Evolutionary conservation across 2,797 vertebrate genomes (phyloP).

Genomic region (Loriculus beryllinus): DNA sequence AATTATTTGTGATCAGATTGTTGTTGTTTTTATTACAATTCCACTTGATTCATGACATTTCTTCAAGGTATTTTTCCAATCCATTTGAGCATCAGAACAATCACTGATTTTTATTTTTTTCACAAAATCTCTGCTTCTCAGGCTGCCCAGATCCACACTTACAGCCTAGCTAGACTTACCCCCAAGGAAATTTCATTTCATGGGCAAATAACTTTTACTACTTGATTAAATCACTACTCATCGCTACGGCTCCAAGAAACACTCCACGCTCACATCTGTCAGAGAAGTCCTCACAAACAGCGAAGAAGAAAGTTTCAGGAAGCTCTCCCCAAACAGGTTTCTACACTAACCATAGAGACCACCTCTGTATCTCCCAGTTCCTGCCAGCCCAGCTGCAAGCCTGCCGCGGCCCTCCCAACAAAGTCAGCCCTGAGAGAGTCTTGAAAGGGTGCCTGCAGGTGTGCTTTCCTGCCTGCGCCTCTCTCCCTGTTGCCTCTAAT

Average conservation of each 20-base stretch:
- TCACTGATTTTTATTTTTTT: not conserved
- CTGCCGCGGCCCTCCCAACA: not conserved
- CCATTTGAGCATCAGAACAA: not conserved
- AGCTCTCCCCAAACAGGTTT: conserved; percentile 42
- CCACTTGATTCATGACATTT: not conserved
- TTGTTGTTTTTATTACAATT: not conserved
- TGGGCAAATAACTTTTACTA: not conserved
- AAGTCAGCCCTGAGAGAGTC: not conserved
- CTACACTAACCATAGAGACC: conserved; percentile 48
- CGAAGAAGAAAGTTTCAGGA: conserved; percentile 45
- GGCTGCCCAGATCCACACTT: accelerated
- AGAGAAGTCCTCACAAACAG: not conserved
- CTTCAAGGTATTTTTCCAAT: not conserved
- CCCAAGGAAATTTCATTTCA: not conserved
- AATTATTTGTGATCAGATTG: not conserved
- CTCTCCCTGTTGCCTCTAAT: not conserved
- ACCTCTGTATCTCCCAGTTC: conserved; percentile 36
- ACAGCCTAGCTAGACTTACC: not conserved
- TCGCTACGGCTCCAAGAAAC: not conserved
- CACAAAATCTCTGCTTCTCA: not conserved
- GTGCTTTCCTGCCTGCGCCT: conserved; percentile 31
- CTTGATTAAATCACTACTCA: not conserved
- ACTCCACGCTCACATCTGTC: not conserved
- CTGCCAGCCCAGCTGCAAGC: conserved; percentile 46
- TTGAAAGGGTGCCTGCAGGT: conserved; percentile 46